Percentiles rank a stretch among this genome's conserved stretches.
Conservation (phyloP, 2,888 invertebrate genomes). For the Arge pagana region DNA sequence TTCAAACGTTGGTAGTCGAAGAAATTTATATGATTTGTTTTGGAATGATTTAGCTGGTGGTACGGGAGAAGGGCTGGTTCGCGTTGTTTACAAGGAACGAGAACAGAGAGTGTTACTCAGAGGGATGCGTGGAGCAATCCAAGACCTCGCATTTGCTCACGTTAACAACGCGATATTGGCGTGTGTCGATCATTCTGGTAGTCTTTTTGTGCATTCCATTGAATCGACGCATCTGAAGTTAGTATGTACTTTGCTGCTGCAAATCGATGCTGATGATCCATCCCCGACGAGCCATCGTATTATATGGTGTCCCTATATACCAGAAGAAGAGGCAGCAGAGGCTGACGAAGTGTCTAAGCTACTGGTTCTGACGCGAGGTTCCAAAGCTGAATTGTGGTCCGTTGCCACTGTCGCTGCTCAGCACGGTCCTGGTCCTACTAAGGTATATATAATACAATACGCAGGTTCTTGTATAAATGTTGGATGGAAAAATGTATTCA, state of each 20-base stretch:
- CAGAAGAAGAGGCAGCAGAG: constrained; percentile 63
- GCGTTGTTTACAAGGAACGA: constrained; percentile 79
- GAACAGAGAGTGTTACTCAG: constrained; percentile 81
- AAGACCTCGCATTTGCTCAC: constrained; percentile 90
- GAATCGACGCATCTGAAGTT: constrained; percentile 59
- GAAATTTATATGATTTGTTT: too few relatives aligned
- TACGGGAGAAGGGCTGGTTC: constrained; percentile 71
- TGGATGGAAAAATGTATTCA: too few relatives aligned
- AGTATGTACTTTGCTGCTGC: constrained; percentile 65
- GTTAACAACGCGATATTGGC: constrained; percentile 80
- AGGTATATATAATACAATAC: constrained; percentile 31
- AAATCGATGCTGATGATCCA: constrained; percentile 61
- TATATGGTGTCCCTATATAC: constrained; percentile 94
- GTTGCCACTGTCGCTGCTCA: constrained; percentile 45
- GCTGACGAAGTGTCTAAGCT: constrained; percentile 75
- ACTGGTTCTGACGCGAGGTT: constrained; percentile 79
- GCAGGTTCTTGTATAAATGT: constrained; percentile 12
- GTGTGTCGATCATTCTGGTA: constrained; percentile 85
- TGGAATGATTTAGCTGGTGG: constrained; percentile 45
- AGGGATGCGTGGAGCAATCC: constrained; percentile 85
- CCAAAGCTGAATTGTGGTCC: constrained; percentile 62
- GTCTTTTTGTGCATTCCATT: constrained; percentile 80
- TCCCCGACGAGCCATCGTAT: constrained; percentile 69
- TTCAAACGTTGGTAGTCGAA: too few relatives aligned
- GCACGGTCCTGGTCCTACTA: constrained; percentile 39